Conservation (phyloP, 2,113 vertebrate species). For the Oreochromis tanganicae region DNA sequence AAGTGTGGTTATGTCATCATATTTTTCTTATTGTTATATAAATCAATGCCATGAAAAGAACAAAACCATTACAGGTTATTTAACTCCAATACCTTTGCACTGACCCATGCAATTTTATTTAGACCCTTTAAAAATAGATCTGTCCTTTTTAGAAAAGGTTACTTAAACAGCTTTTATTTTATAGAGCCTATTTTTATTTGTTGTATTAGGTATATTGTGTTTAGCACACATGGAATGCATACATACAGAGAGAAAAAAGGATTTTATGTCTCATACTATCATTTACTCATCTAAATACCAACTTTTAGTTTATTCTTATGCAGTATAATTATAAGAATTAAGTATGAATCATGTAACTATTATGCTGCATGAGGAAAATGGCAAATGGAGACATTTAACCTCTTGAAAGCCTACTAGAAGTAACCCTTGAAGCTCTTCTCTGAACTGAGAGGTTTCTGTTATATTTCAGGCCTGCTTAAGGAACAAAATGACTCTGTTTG, state of each 20-base stretch:
- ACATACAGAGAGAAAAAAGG: background rate
- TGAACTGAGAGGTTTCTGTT: background rate
- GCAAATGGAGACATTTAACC: background rate
- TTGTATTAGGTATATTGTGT: background rate
- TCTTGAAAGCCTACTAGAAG: background rate
- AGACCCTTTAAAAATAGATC: background rate
- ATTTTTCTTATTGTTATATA: background rate
- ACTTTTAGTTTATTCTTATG: background rate
- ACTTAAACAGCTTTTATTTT: background rate
- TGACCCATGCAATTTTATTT: background rate
- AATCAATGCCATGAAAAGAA: background rate
- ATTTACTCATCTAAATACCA: background rate
- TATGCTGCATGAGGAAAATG: background rate
- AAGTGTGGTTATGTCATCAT: background rate
- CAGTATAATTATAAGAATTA: background rate
- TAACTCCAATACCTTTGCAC: background rate
- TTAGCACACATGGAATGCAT: background rate
- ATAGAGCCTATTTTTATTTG: background rate
- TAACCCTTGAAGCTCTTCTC: background rate
- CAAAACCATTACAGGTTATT: background rate
- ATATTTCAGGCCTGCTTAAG: background rate
- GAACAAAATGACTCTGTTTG: background rate
- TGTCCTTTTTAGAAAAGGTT: background rate
- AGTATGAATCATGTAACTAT: background rate
- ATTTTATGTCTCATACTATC: background rate